These are phyloP conservation scores for Hypselothyrea guttata DNA, from an alignment of 2,888 invertebrate genomes.

Conservation along the genomic window DNA sequence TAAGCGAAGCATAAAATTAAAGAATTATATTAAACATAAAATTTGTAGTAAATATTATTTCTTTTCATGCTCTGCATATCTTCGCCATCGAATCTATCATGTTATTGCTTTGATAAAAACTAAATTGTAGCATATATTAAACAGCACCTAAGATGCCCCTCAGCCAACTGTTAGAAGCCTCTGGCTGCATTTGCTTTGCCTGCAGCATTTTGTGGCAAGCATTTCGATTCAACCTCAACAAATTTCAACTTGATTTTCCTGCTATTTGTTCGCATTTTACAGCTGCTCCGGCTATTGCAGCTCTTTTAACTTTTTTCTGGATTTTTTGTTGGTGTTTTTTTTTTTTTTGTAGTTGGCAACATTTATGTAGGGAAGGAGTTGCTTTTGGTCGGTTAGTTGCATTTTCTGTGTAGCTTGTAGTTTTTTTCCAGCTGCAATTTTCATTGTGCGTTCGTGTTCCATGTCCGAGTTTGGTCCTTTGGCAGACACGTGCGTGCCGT, in stretches of 20 bases:
- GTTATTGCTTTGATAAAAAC: too few species aligned
- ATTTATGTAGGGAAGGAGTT: conserved; percentile 66
- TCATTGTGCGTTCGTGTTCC: conserved; percentile 49
- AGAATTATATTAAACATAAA: too few species aligned
- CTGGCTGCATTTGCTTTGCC: conserved; percentile 16
- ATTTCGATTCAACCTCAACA: conserved; percentile 58
- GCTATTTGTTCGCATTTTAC: conserved; percentile 60
- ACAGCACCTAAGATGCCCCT: too few species aligned
- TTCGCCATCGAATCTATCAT: too few species aligned
- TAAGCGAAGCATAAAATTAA: too few species aligned
- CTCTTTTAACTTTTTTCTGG: neutral
- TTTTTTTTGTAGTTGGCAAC: conserved; percentile 43
- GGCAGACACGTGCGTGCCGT: conserved; percentile 67
- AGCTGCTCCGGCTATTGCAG: conserved; percentile 13
- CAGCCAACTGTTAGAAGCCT: too few species aligned
- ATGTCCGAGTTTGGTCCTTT: conserved; percentile 37
- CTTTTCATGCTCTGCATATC: too few species aligned
- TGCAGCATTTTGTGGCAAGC: conserved; percentile 39
- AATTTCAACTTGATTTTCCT: conserved; percentile 73
- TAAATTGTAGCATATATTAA: too few species aligned
- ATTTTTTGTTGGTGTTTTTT: neutral
- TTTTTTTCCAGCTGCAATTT: conserved; percentile 45
- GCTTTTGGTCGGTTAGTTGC: conserved; percentile 48
- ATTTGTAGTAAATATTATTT: too few species aligned
- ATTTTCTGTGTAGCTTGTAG: conserved; percentile 22